Percentiles rank a stretch among this genome's conserved stretches.
Evolutionary conservation across 1,140 invertebrate species (phyloP).

Genomic region (Reticulitermes speratus): DNA sequence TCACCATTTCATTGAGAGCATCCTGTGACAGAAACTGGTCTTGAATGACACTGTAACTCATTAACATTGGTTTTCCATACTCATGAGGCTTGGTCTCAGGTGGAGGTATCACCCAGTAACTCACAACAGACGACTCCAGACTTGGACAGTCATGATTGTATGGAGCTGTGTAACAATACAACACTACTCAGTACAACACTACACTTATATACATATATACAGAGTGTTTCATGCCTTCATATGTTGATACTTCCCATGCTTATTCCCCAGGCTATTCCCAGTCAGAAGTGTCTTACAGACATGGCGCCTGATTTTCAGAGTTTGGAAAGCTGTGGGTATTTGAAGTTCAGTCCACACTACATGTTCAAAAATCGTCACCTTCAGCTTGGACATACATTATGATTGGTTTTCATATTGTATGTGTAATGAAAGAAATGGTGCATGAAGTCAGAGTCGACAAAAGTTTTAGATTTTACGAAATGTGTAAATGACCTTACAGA

Average conservation of each 20-base stretch:
- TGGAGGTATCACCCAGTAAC: slow-evolving; percentile 93
- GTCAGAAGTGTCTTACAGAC: no score
- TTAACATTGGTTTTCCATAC: slow-evolving; percentile 85
- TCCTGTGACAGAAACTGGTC: slow-evolving; percentile 80
- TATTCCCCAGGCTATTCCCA: no score
- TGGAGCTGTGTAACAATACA: slow-evolving; percentile 63
- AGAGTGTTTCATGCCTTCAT: no score
- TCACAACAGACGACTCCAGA: slow-evolving; percentile 76
- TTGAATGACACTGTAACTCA: slow-evolving; percentile 80
- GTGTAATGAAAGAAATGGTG: no score
- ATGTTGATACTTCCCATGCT: no score
- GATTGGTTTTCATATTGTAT: no score
- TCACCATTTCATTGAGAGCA: slow-evolving; percentile 80
- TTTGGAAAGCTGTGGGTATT: no score
- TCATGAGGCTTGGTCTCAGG: slow-evolving; percentile 87
- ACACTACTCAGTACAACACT: slow-evolving; percentile 25
- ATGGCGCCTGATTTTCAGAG: no score
- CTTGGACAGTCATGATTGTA: slow-evolving; percentile 78
- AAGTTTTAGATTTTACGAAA: slow-evolving; percentile 20
- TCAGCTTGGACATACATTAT: no score
- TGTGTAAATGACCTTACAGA: no score
- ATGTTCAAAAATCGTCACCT: no score
- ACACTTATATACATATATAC: background rate
- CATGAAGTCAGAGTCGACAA: background rate
- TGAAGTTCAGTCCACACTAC: no score